Evolutionary conservation across 1,140 invertebrate species (phyloP), one percentile per base, ranked within the genome.

Genomic region (Lordiphosa collinella): DNA sequence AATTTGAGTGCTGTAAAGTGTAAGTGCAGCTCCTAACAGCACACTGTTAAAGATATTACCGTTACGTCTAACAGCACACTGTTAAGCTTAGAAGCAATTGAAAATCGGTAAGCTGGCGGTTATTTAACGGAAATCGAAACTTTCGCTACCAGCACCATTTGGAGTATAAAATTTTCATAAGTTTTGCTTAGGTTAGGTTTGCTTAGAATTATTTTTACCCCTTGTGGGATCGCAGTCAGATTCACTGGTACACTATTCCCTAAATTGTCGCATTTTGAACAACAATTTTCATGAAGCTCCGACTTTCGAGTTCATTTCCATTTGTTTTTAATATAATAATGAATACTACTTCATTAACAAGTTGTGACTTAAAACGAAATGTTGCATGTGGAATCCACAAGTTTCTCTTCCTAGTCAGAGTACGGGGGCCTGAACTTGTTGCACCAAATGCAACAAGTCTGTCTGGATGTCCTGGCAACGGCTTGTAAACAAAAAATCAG

Each of bases 391-490:
- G n/a, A 40, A 10, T 16, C 14, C 18, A 44, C 22, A 6, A 29
- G 18, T 44, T 44, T 18, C 18, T 18, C 18, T 18, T 9, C 5
- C 12, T 11, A 36, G 6, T 14, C 9, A 9, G 37, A 2, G 8
- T 14, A 8, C 3, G 13, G 11, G 36, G 36, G 9, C 14, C 2
- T 22, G 12, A 9, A 80, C 75, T 70, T 79, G 75, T 79, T 82
- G 76, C 41, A 31, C 8, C 22, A 16, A n/a, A 29, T 54, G 66
- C 76, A 80, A 84, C 76, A 80, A 52, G 71, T 68, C 22, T 7
- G 22, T 25, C 22, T 9, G 7, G 41, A 58, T 68, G 66, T 54
- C 76, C 54, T 82, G 50, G 78, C 78, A 82, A 82, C 76, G 40
- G 35, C 11, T 51, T 36, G 52, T 55, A 76, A 82, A 82, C 71